These are phyloP conservation scores for Achroia grisella DNA, from an alignment of 1,140 invertebrate genomes.

Conservation along the genomic window DNA sequence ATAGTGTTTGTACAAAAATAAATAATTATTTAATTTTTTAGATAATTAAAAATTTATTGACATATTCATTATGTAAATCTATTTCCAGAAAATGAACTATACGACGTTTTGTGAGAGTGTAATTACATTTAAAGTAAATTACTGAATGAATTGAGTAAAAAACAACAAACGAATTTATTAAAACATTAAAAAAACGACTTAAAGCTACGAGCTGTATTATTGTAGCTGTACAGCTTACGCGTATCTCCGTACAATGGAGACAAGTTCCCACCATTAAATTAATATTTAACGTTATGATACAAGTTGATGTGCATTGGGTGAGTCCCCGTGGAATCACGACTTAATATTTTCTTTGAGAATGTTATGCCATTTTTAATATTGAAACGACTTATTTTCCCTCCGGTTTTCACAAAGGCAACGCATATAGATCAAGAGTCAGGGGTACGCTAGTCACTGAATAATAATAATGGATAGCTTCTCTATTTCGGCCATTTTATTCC, in stretches of 20 bases:
- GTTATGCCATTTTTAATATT: conserved; percentile 69
- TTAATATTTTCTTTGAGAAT: conserved; percentile 70
- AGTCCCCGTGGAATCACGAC: conserved; percentile 54
- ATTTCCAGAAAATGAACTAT: too few species aligned
- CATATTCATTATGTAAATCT: too few species aligned
- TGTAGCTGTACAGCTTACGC: background rate
- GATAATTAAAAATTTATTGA: too few species aligned
- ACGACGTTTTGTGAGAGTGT: too few species aligned
- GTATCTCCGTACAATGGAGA: conserved; percentile 35
- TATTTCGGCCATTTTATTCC: too few species aligned
- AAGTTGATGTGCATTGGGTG: conserved; percentile 61
- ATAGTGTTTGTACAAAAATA: too few species aligned
- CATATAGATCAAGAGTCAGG: conserved; percentile 32
- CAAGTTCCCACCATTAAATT: conserved; percentile 37
- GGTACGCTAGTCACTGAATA: conserved; percentile 36
- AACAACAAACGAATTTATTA: too few species aligned
- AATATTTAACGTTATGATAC: conserved; percentile 66
- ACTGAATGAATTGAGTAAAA: too few species aligned
- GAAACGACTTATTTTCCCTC: conserved; percentile 52
- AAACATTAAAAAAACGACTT: too few species aligned
- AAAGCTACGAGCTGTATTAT: too few species aligned
- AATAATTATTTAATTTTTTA: too few species aligned
- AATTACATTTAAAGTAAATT: too few species aligned
- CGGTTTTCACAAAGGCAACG: conserved; percentile 52
- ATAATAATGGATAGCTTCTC: conserved; percentile 15